These are phyloP conservation scores for Pangasius krempfi DNA, from an alignment of 2,797 vertebrate species.

Conservation along the genomic window DNA sequence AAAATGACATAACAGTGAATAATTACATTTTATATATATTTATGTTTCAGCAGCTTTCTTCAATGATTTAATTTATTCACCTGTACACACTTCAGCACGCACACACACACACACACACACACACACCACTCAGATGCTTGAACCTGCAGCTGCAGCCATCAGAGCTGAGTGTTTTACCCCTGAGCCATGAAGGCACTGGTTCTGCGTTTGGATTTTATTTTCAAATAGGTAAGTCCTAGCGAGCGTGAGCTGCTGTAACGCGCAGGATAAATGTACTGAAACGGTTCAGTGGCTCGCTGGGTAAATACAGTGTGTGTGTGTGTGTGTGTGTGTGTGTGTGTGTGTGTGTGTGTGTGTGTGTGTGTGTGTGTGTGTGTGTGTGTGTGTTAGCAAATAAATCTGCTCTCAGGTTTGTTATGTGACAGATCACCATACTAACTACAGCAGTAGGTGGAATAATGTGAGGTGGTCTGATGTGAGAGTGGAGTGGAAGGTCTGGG, in stretches of 20 bases:
- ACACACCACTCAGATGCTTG: background rate
- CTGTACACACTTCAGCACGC: too few species aligned
- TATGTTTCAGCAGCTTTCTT: too few species aligned
- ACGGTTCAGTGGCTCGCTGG: background rate
- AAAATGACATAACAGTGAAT: too few species aligned
- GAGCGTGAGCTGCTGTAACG: background rate
- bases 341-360: too few species aligned
- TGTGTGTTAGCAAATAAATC: background rate
- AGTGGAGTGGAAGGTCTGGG: too few species aligned
- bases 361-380: too few species aligned
- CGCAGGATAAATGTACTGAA: background rate
- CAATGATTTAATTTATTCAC: too few species aligned
- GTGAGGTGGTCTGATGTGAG: background rate
- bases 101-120: background rate
- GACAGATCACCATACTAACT: background rate
- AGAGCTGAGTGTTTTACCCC: background rate
- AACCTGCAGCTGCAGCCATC: background rate
- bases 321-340: too few species aligned
- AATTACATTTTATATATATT: too few species aligned
- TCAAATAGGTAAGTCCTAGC: too few species aligned
- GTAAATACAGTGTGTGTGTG: background rate
- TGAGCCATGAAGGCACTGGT: fast-evolving
- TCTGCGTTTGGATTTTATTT: background rate
- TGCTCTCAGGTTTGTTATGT: background rate
- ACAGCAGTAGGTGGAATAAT: background rate